phyloP scores from a whole-genome alignment of 2,797 vertebrate genomes.

The Loriculus beryllinus region DNA sequence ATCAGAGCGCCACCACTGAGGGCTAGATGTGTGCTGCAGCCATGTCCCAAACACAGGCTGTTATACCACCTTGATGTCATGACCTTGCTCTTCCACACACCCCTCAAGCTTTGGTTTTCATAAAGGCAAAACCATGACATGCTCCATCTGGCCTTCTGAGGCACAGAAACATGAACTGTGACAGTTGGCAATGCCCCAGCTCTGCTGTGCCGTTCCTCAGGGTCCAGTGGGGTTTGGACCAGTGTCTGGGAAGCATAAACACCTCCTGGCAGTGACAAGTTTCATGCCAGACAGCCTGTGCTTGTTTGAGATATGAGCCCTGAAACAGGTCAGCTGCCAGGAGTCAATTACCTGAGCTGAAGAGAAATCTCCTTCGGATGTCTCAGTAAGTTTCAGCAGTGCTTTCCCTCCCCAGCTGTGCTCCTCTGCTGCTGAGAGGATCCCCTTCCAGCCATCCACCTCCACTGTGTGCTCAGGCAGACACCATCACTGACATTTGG shows the following conservation, averaged over 20 bases:
- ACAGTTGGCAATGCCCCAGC: neutral
- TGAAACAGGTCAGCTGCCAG: fast-evolving
- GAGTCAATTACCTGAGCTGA: neutral
- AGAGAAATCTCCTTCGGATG: neutral
- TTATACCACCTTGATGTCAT: neutral
- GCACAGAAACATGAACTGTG: neutral
- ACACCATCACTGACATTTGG: neutral
- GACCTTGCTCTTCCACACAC: neutral
- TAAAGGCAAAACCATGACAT: neutral
- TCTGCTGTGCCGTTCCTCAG: fast-evolving
- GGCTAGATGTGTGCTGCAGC: neutral
- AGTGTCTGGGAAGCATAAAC: neutral
- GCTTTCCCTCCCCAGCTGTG: neutral
- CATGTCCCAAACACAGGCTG: fast-evolving
- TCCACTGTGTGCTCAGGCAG: neutral
- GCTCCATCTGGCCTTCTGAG: neutral
- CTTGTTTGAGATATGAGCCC: neutral
- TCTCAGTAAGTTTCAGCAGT: neutral
- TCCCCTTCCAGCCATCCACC: neutral
- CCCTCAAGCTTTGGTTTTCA: neutral
- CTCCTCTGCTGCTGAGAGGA: neutral
- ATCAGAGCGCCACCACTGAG: neutral
- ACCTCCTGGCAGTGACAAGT: neutral
- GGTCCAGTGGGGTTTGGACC: neutral
- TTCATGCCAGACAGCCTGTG: fast-evolving